Percentiles rank a stretch among this genome's conserved stretches.
Evolutionary conservation across 35 echinoderm and acorn worm species (phyloP).

Genomic region (Apostichopus japonicus): DNA sequence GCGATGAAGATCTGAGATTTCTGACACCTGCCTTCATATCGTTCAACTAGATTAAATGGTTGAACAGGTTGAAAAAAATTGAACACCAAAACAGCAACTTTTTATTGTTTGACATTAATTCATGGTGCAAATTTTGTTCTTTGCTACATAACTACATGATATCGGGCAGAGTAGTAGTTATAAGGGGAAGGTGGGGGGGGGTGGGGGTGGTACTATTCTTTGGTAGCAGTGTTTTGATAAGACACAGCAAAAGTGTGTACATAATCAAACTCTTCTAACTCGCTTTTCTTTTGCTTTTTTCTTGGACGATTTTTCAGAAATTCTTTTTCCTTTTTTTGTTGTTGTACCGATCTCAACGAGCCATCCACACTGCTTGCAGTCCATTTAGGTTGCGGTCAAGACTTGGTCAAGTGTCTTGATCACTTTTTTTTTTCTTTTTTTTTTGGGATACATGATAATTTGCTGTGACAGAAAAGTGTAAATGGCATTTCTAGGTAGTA

Average conservation of each 20-base stretch:
- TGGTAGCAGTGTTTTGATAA: background rate
- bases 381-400: too few relatives aligned
- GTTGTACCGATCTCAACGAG: background rate
- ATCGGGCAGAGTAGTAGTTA: background rate
- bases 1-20: too few relatives aligned
- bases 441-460: background rate
- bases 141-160: too few relatives aligned
- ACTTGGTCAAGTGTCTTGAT: too few relatives aligned
- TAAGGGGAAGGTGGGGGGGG: background rate
- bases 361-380: too few relatives aligned
- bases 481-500: background rate
- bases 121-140: too few relatives aligned
- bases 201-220: background rate
- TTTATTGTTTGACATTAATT: too few relatives aligned
- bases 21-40: too few relatives aligned
- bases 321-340: background rate
- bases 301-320: background rate
- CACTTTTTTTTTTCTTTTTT: too few relatives aligned
- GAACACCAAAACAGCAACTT: too few relatives aligned
- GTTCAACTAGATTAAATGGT: too few relatives aligned
- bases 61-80: too few relatives aligned
- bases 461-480: background rate
- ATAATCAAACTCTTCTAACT: background rate
- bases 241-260: background rate
- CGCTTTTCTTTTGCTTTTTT: background rate